A percentile compares a stretch with the other conserved stretches of the same genome.
Conservation (phyloP, 2,888 invertebrate species). For the Himalopsyche anomala region DNA sequence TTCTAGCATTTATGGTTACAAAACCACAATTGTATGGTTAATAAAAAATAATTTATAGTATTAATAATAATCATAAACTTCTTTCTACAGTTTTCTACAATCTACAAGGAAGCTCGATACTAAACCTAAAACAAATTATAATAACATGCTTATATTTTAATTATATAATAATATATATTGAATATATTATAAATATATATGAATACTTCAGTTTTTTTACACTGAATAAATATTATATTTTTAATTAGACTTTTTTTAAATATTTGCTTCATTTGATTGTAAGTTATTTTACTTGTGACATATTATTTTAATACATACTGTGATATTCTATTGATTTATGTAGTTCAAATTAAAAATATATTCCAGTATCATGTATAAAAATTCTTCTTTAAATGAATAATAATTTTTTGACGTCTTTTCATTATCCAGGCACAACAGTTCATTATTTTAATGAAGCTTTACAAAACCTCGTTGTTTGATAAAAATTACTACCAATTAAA, state of each 20-base stretch:
- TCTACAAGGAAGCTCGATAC: slow-evolving; percentile 48
- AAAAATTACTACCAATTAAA: background rate
- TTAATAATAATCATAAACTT: slow-evolving; percentile 26
- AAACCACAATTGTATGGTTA: background rate
- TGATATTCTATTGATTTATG: too few relatives aligned
- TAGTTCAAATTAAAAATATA: too few relatives aligned
- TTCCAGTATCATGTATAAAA: too few relatives aligned
- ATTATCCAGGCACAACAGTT: too few relatives aligned
- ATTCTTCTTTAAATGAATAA: too few relatives aligned
- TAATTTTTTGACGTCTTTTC: too few relatives aligned
- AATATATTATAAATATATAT: background rate
- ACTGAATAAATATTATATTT: slow-evolving; percentile 9
- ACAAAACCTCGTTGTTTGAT: too few relatives aligned
- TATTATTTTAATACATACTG: too few relatives aligned
- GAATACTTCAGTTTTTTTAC: slow-evolving; percentile 8
- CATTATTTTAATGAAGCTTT: too few relatives aligned
- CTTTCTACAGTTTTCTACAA: slow-evolving; percentile 19
- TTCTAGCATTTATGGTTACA: background rate
- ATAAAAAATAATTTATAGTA: slow-evolving; percentile 33
- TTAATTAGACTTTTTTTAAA: too few relatives aligned
- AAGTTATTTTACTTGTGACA: too few relatives aligned
- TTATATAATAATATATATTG: slow-evolving; percentile 5
- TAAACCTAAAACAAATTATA: slow-evolving; percentile 43
- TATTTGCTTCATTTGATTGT: too few relatives aligned
- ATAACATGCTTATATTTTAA: slow-evolving; percentile 47